A percentile compares a stretch with the other conserved stretches of the same genome.
Conservation (phyloP, 2,888 invertebrate genomes). For the Campopleginae sp. region DNA sequence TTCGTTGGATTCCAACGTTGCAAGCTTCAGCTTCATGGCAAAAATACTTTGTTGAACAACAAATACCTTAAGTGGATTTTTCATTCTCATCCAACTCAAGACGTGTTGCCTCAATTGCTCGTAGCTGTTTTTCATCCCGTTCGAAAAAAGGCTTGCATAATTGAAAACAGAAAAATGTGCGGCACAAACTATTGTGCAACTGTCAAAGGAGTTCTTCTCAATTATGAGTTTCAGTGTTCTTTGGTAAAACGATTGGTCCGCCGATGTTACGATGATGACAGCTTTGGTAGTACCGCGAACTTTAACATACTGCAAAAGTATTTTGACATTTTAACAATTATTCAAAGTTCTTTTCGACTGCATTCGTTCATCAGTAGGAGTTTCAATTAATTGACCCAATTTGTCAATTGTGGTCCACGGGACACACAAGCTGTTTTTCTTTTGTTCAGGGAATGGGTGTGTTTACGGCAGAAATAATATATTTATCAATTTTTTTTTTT, state of each 20-base stretch:
- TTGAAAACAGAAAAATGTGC: constrained; percentile 86
- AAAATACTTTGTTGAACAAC: background rate
- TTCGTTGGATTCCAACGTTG: too few species aligned
- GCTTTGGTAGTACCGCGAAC: constrained; percentile 83
- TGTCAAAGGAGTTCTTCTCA: constrained; percentile 86
- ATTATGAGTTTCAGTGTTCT: constrained; percentile 87
- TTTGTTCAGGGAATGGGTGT: too few species aligned
- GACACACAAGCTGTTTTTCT: too few species aligned
- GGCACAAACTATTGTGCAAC: constrained; percentile 87
- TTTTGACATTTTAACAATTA: background rate
- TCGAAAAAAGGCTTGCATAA: constrained; percentile 84
- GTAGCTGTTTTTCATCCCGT: constrained; percentile 79
- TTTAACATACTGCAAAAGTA: constrained; percentile 82
- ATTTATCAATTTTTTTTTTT: too few species aligned
- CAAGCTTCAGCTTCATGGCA: too few species aligned
- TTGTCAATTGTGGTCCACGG: too few species aligned
- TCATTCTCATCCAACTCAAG: constrained; percentile 85
- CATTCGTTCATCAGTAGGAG: too few species aligned
- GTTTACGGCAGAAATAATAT: too few species aligned
- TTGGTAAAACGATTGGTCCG: constrained; percentile 86
- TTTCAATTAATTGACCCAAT: too few species aligned
- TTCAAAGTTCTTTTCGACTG: too few species aligned
- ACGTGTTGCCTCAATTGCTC: constrained; percentile 84
- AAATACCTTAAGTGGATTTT: constrained; percentile 73
- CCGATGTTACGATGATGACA: constrained; percentile 87